Evolutionary conservation across 2,888 invertebrate genomes (phyloP).

Genomic region (Parelbella ahira): DNA sequence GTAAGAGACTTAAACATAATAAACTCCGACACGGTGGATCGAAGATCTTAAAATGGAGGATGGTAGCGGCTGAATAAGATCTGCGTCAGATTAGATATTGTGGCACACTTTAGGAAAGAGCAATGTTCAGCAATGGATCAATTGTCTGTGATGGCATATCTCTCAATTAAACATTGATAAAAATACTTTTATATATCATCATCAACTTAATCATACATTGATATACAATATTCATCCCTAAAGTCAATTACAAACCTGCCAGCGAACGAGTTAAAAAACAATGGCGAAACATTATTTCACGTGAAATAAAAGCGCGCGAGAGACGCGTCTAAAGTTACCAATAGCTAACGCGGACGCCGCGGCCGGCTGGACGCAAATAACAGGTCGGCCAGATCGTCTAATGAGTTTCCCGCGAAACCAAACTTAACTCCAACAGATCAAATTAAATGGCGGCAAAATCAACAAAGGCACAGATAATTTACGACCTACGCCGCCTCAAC

Average conservation of each 20-base stretch:
- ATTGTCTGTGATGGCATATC: too few relatives aligned
- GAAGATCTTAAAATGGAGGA: too few relatives aligned
- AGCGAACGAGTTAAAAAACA: slow-evolving; percentile 38
- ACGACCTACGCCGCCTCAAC: slow-evolving; percentile 35
- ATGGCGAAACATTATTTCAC: slow-evolving; percentile 46
- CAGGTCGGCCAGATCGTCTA: slow-evolving; percentile 43
- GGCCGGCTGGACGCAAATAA: slow-evolving; percentile 46
- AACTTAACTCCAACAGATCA: slow-evolving; percentile 28
- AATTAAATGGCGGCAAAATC: slow-evolving; percentile 37
- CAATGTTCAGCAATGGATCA: too few relatives aligned
- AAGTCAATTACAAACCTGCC: slow-evolving; percentile 26
- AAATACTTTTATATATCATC: too few relatives aligned
- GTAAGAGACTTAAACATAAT: too few relatives aligned
- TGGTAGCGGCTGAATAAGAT: too few relatives aligned
- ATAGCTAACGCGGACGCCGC: slow-evolving; percentile 39
- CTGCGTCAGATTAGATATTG: too few relatives aligned
- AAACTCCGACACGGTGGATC: too few relatives aligned
- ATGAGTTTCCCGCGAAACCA: slow-evolving; percentile 32
- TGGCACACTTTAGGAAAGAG: too few relatives aligned
- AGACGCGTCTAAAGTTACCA: slow-evolving; percentile 51
- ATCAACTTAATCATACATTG: too few relatives aligned
- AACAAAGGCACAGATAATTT: slow-evolving; percentile 38
- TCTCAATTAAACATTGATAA: too few relatives aligned
- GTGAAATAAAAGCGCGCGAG: slow-evolving; percentile 52
- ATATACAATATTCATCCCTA: too few relatives aligned